These are phyloP conservation scores for Talpa occidentalis DNA, from an alignment of 2,113 vertebrate species.

Conservation along the genomic window DNA sequence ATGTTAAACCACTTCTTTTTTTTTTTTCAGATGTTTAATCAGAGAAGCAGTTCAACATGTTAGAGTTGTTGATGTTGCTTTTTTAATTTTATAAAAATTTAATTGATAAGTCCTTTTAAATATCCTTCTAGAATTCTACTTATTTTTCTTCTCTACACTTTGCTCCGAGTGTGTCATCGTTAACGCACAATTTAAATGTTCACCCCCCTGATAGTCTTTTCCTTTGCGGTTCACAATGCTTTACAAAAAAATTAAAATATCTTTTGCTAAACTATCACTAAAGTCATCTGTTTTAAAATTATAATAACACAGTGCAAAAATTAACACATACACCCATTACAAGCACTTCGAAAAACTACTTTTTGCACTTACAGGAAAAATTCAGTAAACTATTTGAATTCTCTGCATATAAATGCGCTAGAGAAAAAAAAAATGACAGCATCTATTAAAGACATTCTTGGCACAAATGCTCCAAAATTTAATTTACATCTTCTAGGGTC, in stretches of 20 bases:
- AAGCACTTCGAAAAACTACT: not conserved
- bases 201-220: not conserved
- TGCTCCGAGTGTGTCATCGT: not conserved
- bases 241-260: not conserved
- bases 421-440: not conserved
- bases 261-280: not conserved
- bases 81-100: not conserved
- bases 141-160: not conserved
- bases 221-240: not conserved
- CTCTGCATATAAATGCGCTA: not conserved
- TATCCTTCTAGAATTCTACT: not conserved
- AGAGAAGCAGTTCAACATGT: not conserved
- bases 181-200: not conserved
- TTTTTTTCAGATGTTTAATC: not conserved
- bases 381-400: conserved; percentile 33
- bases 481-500: not conserved
- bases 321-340: not conserved
- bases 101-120: not conserved
- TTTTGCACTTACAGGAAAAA: not conserved
- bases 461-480: not conserved
- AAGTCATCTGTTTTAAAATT: conserved; percentile 13
- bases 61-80: not conserved
- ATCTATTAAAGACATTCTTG: conserved; percentile 16
- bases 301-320: not conserved
- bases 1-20: not conserved